Base-by-base conservation (phyloP, 53 echinoderm and acorn worm genomes). In the Actinopyga echinites region DNA sequence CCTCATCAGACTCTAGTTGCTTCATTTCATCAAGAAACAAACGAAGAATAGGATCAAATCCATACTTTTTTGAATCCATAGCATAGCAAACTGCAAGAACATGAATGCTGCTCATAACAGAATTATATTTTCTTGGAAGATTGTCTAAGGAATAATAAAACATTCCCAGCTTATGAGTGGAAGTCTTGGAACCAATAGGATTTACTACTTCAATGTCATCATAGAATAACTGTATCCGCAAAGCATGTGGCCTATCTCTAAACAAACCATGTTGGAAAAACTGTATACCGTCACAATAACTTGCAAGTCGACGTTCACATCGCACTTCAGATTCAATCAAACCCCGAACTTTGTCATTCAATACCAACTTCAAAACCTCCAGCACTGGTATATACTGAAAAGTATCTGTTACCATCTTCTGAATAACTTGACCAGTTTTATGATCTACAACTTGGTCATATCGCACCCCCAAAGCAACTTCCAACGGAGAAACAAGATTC, bases 181-280 rank as follows among this genome's bases (percentile, higher is more conserved):
- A 54, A 52, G 52, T 82, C 42, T 91, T 90, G 44, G 66, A 53
- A 28, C 90, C 86, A 32, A 86, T 15, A 6, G 90, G 85, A n/a
- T 90, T 90, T 5, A 54, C 83, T 8, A 86, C 90, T 58, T 90
- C 86, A 4, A 90, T 64, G 49, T 90, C 90, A 77, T 90, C 90
- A 82, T 86, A 86, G 43, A 75, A 90, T 34, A 86, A 77, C 20
- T 90, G 86, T 17, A 86, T 56, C 37, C 90, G 23, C 58, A 88
- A 52, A 17, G 82, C 82, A 82, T 71, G 21, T 40, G 69, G 63
- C 3, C 7, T 3, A 7, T 37, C 7, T 37, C 7, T 37, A 7
- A 37, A 37, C 3, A 37, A 5, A 5, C 37, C 37, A 37, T 37
- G 37, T 7, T 37, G 37, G 37, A 7, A 37, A 37, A 5, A 37